Evolutionary conservation across 2,113 vertebrate species (phyloP), one percentile per base, ranked within the genome.

Genomic region (Seriola aureovittata): DNA sequence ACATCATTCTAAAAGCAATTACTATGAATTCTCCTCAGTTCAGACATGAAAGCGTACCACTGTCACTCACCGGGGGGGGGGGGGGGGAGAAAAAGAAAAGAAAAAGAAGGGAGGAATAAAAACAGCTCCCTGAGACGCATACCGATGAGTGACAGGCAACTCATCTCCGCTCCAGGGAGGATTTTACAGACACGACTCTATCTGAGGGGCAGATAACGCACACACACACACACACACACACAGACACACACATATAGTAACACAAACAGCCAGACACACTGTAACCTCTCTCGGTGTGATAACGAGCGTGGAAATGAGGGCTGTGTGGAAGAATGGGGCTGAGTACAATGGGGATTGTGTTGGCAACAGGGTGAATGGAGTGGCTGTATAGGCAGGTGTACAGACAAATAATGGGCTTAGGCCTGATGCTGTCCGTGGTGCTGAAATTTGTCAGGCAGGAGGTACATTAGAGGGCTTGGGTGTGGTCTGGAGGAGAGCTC

Each of bases 21-120:
- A 95, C 92, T 92, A 90, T 93, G 92, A 95, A 95, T 95, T 95
- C 92, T 95, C 93, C 92, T 94, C 93, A 95, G 94, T 94, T 94
- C 93, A 95, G 91, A 94, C 93, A 92, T 95, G 92, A 96, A 95
- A 95, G 94, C 82, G 70, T 80, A 78, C 75, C 89, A 89, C 92
- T 93, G 91, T 93, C 94, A 94, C 91, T 93, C 93, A 94, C 71
- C 63, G 25, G 25, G 25, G 25, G 25, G 2, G 25, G 2, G 25
- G 29, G 29, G 29, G 71, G 71, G 81, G 64, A 2, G 23, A 3
- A 62, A 57, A 75, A 77, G 63, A 70, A 68, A 86, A 81, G 65
- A 84, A 74, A 67, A 85, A 71, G 42, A 63, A 64, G 62, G 75
- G 69, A 64, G 70, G 57, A 50, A 46, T 69, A 89, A 88, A 90